Conservation (phyloP, 2,113 vertebrate species). For the Marmota monax region DNA sequence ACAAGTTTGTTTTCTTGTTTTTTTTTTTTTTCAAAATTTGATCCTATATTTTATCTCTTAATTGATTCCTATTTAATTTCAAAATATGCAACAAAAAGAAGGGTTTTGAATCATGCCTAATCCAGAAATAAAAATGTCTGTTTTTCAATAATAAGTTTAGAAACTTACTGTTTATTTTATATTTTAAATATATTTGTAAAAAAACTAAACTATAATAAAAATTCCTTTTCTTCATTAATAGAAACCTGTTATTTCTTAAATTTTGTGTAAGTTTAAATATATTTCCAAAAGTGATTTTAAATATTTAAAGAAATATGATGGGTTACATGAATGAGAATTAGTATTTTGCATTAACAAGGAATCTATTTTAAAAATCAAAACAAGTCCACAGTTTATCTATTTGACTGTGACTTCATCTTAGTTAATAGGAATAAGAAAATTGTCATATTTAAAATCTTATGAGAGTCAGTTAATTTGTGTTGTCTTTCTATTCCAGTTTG, state of each 20-base stretch:
- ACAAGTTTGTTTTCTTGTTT: neutral
- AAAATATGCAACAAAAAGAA: neutral
- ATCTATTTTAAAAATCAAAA: neutral
- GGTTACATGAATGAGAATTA: neutral
- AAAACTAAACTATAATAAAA: neutral
- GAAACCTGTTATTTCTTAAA: neutral
- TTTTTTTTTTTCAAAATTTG: neutral
- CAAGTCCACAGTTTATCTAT: neutral
- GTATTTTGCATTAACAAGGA: neutral
- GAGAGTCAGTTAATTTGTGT: constrained; percentile 47
- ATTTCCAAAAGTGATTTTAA: neutral
- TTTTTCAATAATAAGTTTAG: neutral
- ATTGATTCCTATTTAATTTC: neutral
- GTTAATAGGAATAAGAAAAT: constrained; percentile 14
- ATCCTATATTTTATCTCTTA: neutral
- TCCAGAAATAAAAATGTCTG: neutral
- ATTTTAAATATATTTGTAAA: neutral
- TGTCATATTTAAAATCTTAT: constrained; percentile 60
- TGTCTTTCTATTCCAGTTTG: neutral
- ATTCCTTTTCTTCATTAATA: neutral
- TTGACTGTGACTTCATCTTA: neutral
- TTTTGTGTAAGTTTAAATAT: neutral
- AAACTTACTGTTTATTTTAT: neutral
- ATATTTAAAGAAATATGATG: neutral
- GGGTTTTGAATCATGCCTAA: fast-evolving